A percentile compares a stretch with the other conserved stretches of the same genome.
Evolutionary conservation across 1,140 invertebrate species (phyloP).

Genomic region (Daktulosphaira vitifoliae): DNA sequence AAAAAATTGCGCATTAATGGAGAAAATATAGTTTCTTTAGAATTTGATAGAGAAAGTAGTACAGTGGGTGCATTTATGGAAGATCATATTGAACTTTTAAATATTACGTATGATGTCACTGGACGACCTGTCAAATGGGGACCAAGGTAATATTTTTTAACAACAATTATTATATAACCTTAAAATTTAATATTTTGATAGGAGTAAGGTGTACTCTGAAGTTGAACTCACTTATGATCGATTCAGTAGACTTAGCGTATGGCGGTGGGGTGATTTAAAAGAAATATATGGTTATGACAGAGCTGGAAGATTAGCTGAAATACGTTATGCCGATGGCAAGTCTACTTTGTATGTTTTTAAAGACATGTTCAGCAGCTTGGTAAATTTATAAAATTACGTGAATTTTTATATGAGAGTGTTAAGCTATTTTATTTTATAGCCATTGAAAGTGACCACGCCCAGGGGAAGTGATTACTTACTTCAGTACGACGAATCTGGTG

Average conservation of each 20-base stretch:
- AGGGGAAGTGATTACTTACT: slow-evolving; percentile 84
- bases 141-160: slow-evolving; percentile 50
- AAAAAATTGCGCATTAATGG: slow-evolving; percentile 79
- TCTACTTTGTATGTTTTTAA: slow-evolving; percentile 79
- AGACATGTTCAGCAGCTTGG: slow-evolving; percentile 74
- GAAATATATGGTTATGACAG: slow-evolving; percentile 83
- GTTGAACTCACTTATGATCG: slow-evolving; percentile 88
- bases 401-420: not conserved
- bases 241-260: slow-evolving; percentile 77
- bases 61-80: slow-evolving; percentile 85
- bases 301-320: slow-evolving; percentile 73
- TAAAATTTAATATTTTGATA: slow-evolving; percentile 20
- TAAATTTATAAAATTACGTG: slow-evolving; percentile 39
- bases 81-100: slow-evolving; percentile 76
- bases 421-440: slow-evolving; percentile 46
- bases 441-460: slow-evolving; percentile 83
- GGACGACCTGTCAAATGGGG: slow-evolving; percentile 82
- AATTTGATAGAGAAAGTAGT: slow-evolving; percentile 82
- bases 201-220: slow-evolving; percentile 69
- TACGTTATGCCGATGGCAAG: slow-evolving; percentile 77
- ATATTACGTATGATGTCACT: slow-evolving; percentile 85
- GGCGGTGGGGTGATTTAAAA: slow-evolving; percentile 84
- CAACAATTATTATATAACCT: not conserved
- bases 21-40: slow-evolving; percentile 79
- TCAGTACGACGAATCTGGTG: slow-evolving; percentile 85